Conservation (phyloP, 2,113 vertebrate genomes). For the Cygnus buccinator region DNA sequence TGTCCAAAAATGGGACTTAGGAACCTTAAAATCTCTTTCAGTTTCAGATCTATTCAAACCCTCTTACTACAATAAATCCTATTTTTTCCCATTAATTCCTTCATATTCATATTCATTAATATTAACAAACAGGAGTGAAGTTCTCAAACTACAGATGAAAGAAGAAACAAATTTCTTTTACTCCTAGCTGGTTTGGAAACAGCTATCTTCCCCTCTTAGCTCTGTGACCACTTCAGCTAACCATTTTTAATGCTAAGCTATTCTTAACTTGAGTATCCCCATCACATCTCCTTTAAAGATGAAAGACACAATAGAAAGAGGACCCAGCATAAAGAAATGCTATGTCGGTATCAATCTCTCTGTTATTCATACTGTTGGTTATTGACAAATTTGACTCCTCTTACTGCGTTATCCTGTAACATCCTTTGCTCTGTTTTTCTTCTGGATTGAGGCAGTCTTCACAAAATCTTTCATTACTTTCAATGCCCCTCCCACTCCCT, state of each 20-base stretch:
- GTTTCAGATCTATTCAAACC: neutral
- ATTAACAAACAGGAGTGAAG: neutral
- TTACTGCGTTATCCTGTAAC: neutral
- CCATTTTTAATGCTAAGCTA: neutral
- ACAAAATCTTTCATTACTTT: neutral
- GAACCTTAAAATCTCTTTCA: neutral
- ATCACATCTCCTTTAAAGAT: neutral
- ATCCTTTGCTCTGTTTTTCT: neutral
- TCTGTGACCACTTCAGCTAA: neutral
- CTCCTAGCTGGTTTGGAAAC: neutral
- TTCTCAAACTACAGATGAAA: neutral
- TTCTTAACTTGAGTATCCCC: neutral
- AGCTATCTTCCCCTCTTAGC: neutral
- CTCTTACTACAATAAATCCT: neutral
- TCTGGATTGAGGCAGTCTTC: neutral
- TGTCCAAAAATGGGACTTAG: accelerated
- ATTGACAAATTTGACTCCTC: neutral
- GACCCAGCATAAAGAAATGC: neutral
- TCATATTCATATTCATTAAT: neutral
- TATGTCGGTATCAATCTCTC: neutral
- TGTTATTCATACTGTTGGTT: neutral
- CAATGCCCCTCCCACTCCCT: neutral
- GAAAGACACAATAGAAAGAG: neutral
- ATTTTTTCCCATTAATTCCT: neutral
- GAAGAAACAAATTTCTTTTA: neutral